Percentiles rank a stretch among this genome's conserved stretches.
Evolutionary conservation across 2,888 invertebrate genomes (phyloP).

Genomic region (Belgica antarctica): DNA sequence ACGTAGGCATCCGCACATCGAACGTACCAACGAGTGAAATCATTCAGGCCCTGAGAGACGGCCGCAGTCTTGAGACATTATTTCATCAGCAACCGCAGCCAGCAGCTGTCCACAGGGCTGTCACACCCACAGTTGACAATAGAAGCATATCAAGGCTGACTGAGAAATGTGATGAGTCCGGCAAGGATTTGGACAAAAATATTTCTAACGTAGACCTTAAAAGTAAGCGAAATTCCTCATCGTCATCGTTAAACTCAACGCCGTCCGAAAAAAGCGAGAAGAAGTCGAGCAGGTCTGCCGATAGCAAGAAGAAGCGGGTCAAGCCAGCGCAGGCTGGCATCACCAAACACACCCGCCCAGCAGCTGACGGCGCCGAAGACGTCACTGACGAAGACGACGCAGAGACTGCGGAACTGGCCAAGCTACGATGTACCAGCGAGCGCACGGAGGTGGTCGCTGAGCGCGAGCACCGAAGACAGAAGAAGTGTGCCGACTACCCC

Average conservation of each 20-base stretch:
- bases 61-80: constrained; percentile 34
- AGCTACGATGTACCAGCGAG: constrained; percentile 84
- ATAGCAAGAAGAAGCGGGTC: constrained; percentile 47
- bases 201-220: constrained; percentile 45
- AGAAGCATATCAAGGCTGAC: constrained; percentile 32
- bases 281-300: constrained; percentile 34
- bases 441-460: constrained; percentile 85
- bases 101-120: not conserved
- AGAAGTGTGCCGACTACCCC: constrained; percentile 87
- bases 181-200: constrained; percentile 34
- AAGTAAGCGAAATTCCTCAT: constrained; percentile 45
- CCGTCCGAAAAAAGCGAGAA: constrained; percentile 42
- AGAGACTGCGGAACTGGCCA: constrained; percentile 76
- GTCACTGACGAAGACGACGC: constrained; percentile 63
- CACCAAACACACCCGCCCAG: constrained; percentile 48
- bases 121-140: constrained; percentile 1
- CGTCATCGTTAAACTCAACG: constrained; percentile 32
- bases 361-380: constrained; percentile 59
- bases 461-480: constrained; percentile 70
- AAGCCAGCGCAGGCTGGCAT: constrained; percentile 51
- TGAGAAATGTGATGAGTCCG: constrained; percentile 48
- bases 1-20: constrained; percentile 61
- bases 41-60: constrained; percentile 52
- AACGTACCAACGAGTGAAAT: constrained; percentile 57
- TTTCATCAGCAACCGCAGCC: constrained; percentile 26